phyloP scores from a whole-genome alignment of 1,140 invertebrate species.

The Medauroidea extradentata region DNA sequence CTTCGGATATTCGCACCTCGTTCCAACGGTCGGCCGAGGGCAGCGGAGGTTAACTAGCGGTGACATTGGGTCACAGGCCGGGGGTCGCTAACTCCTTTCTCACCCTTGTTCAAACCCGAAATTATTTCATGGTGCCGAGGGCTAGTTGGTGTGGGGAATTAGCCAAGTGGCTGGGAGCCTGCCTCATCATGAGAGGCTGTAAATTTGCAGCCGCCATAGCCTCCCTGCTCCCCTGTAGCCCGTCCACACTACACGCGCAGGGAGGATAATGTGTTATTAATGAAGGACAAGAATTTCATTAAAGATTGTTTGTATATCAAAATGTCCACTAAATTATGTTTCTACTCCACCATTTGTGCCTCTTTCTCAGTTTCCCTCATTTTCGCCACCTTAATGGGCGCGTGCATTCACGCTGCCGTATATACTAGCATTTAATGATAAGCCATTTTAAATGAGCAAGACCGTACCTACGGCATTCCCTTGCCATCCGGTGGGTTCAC shows the following conservation, averaged over 20 bases:
- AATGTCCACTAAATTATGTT: conserved; percentile 60
- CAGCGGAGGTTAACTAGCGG: not conserved
- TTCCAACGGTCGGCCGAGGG: too few relatives aligned
- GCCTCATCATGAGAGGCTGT: conserved; percentile 1
- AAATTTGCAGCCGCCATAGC: conserved; percentile 6
- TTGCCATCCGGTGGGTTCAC: too few relatives aligned
- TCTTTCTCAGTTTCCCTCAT: not conserved
- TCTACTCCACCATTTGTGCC: not conserved
- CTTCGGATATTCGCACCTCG: too few relatives aligned
- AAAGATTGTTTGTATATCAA: conserved; percentile 63
- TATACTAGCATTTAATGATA: conserved; percentile 10
- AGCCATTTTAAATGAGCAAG: conserved; percentile 14
- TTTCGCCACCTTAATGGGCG: not conserved
- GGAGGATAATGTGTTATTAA: conserved; percentile 57
- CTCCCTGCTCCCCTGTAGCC: not conserved
- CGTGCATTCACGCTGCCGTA: too few relatives aligned
- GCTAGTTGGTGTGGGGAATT: conserved; percentile 4
- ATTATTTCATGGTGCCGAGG: conserved; percentile 8
- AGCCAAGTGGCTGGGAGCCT: not conserved
- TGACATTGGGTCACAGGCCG: not conserved
- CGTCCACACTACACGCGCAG: not conserved
- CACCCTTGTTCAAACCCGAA: conserved; percentile 9
- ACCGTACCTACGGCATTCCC: too few relatives aligned
- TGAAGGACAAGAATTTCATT: conserved; percentile 65
- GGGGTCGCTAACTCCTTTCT: conserved; percentile 1